Conservation (phyloP, 1,140 invertebrate species). For the Drosophila paulistorum region DNA sequence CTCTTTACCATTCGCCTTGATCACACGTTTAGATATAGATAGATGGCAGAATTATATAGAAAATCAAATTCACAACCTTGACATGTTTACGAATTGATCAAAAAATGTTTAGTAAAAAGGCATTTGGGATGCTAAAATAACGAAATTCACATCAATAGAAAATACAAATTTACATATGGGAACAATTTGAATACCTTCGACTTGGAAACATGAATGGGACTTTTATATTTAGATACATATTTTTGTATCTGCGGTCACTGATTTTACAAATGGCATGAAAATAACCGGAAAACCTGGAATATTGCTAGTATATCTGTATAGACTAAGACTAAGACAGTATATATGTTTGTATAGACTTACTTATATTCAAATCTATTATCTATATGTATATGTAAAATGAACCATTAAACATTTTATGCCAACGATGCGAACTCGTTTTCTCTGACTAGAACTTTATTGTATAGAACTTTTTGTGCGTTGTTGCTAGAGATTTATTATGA, state of each 20-base stretch:
- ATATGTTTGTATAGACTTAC: background rate
- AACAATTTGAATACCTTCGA: slow-evolving; percentile 9
- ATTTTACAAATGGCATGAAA: slow-evolving; percentile 11
- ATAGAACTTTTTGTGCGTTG: background rate
- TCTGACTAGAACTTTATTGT: background rate
- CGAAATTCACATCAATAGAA: background rate
- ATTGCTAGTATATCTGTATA: background rate
- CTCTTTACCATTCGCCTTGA: background rate
- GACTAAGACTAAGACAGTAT: too few relatives aligned
- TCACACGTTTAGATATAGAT: background rate
- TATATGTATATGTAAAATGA: slow-evolving; percentile 1
- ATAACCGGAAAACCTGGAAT: slow-evolving; percentile 17
- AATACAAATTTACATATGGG: slow-evolving; percentile 10
- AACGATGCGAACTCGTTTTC: background rate
- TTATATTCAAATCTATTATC: background rate
- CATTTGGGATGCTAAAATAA: slow-evolving; percentile 5
- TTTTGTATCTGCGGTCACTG: slow-evolving; percentile 12
- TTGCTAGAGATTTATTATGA: background rate
- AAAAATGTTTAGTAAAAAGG: too few relatives aligned
- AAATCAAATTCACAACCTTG: background rate
- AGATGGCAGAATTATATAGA: background rate
- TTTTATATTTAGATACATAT: too few relatives aligned
- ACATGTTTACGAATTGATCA: slow-evolving; percentile 8
- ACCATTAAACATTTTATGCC: slow-evolving; percentile 12
- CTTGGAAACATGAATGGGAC: slow-evolving; percentile 12